Conservation (phyloP, 2,113 vertebrate genomes). For the Chauna torquata region DNA sequence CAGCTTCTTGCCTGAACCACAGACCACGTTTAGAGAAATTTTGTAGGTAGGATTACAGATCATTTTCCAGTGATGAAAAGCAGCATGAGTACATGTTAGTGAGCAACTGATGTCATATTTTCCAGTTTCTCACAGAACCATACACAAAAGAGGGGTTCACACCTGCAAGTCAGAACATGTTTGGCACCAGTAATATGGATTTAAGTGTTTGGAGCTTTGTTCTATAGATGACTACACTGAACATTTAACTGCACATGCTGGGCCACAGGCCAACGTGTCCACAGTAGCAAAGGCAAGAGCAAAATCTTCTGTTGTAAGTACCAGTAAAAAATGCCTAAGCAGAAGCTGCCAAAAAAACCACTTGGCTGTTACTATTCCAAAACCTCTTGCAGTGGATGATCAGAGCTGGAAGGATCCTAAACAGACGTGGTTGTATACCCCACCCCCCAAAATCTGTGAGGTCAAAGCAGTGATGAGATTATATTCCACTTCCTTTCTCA, state of each 20-base stretch:
- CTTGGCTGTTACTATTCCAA: not conserved
- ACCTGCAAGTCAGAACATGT: not conserved
- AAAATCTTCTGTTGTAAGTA: not conserved
- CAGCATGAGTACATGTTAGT: not conserved
- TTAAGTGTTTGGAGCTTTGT: not conserved
- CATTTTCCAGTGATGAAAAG: not conserved
- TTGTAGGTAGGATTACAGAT: not conserved
- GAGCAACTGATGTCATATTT: not conserved
- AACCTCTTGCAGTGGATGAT: not conserved
- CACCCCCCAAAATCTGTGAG: not conserved
- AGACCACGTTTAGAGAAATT: not conserved
- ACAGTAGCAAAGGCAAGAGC: not conserved
- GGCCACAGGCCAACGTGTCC: not conserved
- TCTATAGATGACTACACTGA: not conserved
- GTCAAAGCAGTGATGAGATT: not conserved
- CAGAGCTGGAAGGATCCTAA: not conserved
- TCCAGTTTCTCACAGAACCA: not conserved
- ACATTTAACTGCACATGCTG: not conserved
- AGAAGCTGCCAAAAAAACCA: not conserved
- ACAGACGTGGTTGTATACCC: not conserved
- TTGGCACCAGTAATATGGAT: not conserved
- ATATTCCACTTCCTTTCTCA: not conserved
- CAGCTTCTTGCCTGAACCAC: constrained; percentile 7
- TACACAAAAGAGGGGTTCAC: not conserved
- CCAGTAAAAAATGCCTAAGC: not conserved